Evolutionary conservation across 2,113 vertebrate species (phyloP).

Genomic region (Kryptolebias marmoratus): DNA sequence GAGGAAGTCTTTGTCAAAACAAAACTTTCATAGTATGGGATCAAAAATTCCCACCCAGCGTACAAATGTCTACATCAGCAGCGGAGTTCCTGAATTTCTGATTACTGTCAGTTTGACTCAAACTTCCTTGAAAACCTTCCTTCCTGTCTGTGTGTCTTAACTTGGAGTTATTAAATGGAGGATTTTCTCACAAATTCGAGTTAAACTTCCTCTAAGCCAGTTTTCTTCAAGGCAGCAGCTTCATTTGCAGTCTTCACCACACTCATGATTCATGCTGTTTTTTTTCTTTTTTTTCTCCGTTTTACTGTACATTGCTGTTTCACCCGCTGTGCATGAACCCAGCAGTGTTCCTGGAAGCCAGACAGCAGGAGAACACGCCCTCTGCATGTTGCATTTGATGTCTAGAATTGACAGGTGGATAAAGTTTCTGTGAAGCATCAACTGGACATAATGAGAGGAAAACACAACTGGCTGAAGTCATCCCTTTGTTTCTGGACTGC

Average conservation of each 20-base stretch:
- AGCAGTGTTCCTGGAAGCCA: constrained; percentile 26
- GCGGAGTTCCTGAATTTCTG: background rate
- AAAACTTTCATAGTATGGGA: too few relatives aligned
- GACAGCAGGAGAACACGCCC: background rate
- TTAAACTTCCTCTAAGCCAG: background rate
- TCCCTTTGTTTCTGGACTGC: constrained; percentile 20
- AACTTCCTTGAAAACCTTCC: background rate
- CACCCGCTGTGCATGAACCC: background rate
- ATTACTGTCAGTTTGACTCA: background rate
- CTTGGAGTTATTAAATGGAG: background rate
- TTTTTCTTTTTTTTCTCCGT: background rate
- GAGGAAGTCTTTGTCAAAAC: too few relatives aligned
- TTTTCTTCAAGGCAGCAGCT: background rate
- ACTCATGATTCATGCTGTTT: background rate
- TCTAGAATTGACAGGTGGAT: constrained; percentile 40
- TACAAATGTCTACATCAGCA: background rate
- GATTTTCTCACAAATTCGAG: too few relatives aligned
- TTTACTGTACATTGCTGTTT: background rate
- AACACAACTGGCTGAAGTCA: constrained; percentile 11
- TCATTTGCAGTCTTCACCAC: background rate
- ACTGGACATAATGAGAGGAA: constrained; percentile 35
- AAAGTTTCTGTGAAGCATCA: constrained; percentile 62
- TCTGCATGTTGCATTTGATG: constrained; percentile 2
- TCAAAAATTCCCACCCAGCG: background rate
- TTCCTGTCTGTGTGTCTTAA: background rate